A percentile compares a stretch with the other conserved stretches of the same genome.
Evolutionary conservation across 1,140 invertebrate species (phyloP).

Genomic region (Drosophila parvula): DNA sequence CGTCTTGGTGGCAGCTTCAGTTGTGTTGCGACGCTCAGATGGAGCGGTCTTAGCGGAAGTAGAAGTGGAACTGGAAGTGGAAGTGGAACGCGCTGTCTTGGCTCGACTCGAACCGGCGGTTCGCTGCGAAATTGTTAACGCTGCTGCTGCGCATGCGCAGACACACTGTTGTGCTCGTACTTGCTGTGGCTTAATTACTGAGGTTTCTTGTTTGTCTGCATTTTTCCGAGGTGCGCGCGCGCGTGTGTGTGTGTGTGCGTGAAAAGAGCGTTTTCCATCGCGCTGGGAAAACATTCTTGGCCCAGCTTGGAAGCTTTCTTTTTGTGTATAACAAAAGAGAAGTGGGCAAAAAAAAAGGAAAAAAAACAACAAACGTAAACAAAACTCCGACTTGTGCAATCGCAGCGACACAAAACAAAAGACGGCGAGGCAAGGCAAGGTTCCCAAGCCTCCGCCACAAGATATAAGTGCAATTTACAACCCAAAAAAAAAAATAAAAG

Average conservation of each 20-base stretch:
- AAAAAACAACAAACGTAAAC: slow-evolving; percentile 66
- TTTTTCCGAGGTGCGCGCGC: slow-evolving; percentile 52
- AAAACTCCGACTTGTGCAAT: slow-evolving; percentile 55
- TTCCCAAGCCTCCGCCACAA: slow-evolving; percentile 38
- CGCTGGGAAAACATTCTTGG: slow-evolving; percentile 76
- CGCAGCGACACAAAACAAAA: slow-evolving; percentile 55
- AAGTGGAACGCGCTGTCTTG: slow-evolving; percentile 11
- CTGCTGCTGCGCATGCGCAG: slow-evolving; percentile 66
- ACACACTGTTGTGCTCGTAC: slow-evolving; percentile 30
- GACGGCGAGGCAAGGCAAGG: slow-evolving; percentile 19
- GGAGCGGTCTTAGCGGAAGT: slow-evolving; percentile 53
- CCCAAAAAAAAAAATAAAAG: slow-evolving; percentile 21
- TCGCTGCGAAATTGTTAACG: slow-evolving; percentile 46
- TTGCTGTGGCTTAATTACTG: slow-evolving; percentile 74
- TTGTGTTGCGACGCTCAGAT: slow-evolving; percentile 75
- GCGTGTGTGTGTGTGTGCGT: slow-evolving; percentile 15
- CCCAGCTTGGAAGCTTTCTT: slow-evolving; percentile 65
- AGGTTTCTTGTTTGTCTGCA: slow-evolving; percentile 79
- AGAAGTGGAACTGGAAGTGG: slow-evolving; percentile 15
- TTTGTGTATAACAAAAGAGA: slow-evolving; percentile 63
- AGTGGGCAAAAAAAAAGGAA: slow-evolving; percentile 31
- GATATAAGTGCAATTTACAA: slow-evolving; percentile 64
- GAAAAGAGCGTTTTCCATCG: slow-evolving; percentile 44
- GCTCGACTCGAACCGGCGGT: slow-evolving; percentile 25
- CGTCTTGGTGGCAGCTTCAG: slow-evolving; percentile 49